Percentiles rank a stretch among this genome's conserved stretches.
phyloP scores from a whole-genome alignment of 2,797 vertebrate genomes.

The Acanthiza pusilla region DNA sequence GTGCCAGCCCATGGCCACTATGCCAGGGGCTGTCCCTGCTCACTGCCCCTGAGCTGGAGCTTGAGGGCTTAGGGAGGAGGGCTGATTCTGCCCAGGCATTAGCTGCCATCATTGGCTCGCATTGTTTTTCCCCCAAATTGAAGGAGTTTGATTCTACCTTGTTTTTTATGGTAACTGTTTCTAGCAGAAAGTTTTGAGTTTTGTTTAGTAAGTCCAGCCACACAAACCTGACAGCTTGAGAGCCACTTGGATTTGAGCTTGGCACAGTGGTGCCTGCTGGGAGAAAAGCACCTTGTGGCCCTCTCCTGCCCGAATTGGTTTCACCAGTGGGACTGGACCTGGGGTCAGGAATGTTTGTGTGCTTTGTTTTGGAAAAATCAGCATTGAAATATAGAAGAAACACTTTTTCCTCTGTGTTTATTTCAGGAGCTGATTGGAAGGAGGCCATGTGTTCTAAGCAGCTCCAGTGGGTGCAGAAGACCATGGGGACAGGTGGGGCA shows the following conservation, averaged over 20 bases:
- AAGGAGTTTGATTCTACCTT: not conserved
- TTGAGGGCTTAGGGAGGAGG: not conserved
- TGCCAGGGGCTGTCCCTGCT: no score
- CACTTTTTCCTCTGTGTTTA: not conserved
- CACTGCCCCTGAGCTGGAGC: rapidly evolving
- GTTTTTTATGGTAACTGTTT: not conserved
- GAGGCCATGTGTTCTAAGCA: not conserved
- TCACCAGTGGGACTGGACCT: not conserved
- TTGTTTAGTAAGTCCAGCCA: not conserved
- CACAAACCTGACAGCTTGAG: not conserved
- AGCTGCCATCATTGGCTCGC: rapidly evolving
- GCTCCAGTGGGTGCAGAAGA: not conserved
- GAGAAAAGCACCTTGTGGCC: not conserved
- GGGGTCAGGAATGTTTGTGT: not conserved
- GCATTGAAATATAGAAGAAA: not conserved
- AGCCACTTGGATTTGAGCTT: not conserved
- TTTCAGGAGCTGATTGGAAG: not conserved
- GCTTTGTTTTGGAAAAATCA: not conserved
- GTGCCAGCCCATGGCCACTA: no score
- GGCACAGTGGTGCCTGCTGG: not conserved
- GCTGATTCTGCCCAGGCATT: not conserved
- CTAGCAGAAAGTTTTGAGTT: not conserved
- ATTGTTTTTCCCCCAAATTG: not conserved
- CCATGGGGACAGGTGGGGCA: not conserved
- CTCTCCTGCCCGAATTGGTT: not conserved